Base-by-base conservation (phyloP, 2,888 invertebrate species). In the Euzophera pinguis region DNA sequence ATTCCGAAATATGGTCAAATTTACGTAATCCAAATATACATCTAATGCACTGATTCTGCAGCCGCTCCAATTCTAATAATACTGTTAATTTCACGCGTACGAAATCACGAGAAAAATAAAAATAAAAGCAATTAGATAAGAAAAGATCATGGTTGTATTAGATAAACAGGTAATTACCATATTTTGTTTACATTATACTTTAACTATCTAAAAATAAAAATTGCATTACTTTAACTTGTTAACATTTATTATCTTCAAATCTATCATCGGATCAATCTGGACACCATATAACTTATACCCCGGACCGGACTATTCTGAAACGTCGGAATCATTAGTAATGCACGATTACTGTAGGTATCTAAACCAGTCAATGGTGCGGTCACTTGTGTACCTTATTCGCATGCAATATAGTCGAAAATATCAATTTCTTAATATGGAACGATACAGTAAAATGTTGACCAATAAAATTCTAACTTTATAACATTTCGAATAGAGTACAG, bases 241-340 rank as follows among this genome's bases (percentile, higher is more conserved):
- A 4, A 22, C 22, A 32, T 6, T 37, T 37, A 10, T 12, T 5
- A 45, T 32, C 14, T 13, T 32, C 13, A 9, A n/a, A 45, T 34
- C 32, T 14, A 9, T 32, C 34, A 10, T 14, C 32, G 45, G 14
- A 45, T 45, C 32, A 32, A 32, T 45, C 45, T 16, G 45, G 32
- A 9, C 29, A 9, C 22, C 10, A 1, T 34, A 1, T 32, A 32
- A 45, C 45, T 9, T 12, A 14, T 32, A 16, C 27, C 27, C 3
- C 27, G 7, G 32, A 45, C 16, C 13, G 10, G 32, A 34, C 45
- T 38, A 51, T 42, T 27, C 47, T 34, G 34, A 43, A 37, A 13
- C 34, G 5, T 27, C 22, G 47, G 22, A 38, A 53, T 32, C 38
- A 49, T 29, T 17, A 45, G 45, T 45, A 45, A 32, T 45, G 45